Percentiles rank a stretch among this genome's conserved stretches.
Evolutionary conservation across 2,797 vertebrate genomes (phyloP).

Genomic region (Silurus aristotelis): DNA sequence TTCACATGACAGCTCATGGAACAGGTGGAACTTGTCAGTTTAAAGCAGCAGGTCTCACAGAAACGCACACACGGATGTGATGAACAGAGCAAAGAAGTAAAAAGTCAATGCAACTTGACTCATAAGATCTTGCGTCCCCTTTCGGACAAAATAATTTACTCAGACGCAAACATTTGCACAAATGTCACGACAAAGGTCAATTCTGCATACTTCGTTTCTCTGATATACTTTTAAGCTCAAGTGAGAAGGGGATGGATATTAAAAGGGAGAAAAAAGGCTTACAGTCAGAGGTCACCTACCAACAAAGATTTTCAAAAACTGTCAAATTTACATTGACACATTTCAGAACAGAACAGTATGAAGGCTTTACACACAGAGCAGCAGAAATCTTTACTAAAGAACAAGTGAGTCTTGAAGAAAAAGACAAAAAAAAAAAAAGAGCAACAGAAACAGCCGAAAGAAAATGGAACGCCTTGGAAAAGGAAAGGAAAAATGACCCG

Average conservation of each 20-base stretch:
- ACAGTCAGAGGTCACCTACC: background rate
- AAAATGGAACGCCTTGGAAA: background rate
- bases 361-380: background rate
- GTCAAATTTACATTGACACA: background rate
- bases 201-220: background rate
- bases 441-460: background rate
- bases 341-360: background rate
- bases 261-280: background rate
- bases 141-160: background rate
- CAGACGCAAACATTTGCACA: background rate
- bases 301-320: background rate
- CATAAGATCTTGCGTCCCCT: background rate
- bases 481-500: constrained; percentile 67
- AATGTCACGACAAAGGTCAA: background rate
- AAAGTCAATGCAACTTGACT: background rate
- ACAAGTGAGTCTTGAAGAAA: background rate
- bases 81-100: background rate
- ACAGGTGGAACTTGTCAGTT: background rate
- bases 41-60: background rate
- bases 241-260: background rate
- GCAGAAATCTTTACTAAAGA: background rate
- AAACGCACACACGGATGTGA: background rate
- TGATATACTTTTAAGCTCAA: constrained; percentile 34
- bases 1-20: background rate
- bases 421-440: background rate